phyloP scores from a whole-genome alignment of 2,888 invertebrate species.

The Torymus tubicola region DNA sequence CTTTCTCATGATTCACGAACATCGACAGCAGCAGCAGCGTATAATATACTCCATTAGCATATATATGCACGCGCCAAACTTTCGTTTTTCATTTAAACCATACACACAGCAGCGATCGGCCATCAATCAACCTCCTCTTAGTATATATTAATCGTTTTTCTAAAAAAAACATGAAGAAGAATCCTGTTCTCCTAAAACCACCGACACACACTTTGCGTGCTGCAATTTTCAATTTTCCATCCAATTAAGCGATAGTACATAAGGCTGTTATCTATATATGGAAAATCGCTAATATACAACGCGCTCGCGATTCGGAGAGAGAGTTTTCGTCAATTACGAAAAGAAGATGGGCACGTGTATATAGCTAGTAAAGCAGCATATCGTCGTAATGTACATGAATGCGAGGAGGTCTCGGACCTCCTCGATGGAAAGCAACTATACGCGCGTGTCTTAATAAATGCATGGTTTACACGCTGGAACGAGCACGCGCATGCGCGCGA shows the following conservation, averaged over 20 bases:
- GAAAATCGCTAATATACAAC: constrained; percentile 13
- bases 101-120: no score
- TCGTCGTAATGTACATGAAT: not conserved
- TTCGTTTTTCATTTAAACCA: no score
- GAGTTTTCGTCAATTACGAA: constrained; percentile 41
- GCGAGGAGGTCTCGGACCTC: not conserved
- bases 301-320: not conserved
- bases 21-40: no score
- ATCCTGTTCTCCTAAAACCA: no score
- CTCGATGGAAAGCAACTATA: constrained; percentile 34
- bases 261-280: constrained; percentile 9
- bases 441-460: constrained; percentile 48
- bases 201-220: not conserved
- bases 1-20: no score
- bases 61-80: no score
- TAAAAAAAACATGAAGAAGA: no score
- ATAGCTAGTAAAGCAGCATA: not conserved
- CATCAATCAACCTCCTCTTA: no score
- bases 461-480: constrained; percentile 56
- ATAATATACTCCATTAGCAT: no score
- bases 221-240: constrained; percentile 22
- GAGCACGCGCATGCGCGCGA: constrained; percentile 30
- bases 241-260: not conserved
- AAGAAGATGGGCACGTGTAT: constrained; percentile 17
- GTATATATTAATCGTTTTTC: no score